Evolutionary conservation across 2,113 vertebrate genomes (phyloP).

Genomic region (Petrocephalus microphthalmus): DNA sequence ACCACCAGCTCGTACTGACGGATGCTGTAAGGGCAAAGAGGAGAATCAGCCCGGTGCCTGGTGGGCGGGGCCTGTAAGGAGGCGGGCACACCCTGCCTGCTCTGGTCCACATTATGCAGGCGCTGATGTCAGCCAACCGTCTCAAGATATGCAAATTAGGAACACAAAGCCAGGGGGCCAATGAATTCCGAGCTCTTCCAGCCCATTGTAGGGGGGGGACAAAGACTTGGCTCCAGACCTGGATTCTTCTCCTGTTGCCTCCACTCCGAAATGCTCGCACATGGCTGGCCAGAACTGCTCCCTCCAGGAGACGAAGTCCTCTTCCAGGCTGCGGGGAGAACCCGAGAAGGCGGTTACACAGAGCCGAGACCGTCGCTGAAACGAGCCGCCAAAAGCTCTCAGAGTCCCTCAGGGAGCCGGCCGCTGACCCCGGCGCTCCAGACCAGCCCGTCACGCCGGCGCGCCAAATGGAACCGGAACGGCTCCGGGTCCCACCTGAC

Average conservation of each 20-base stretch:
- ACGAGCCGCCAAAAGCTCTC: background rate
- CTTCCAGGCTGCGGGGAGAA: slow-evolving; percentile 68
- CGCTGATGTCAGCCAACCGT: background rate
- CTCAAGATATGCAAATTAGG: slow-evolving; percentile 12
- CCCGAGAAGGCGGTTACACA: background rate
- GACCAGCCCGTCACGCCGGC: background rate
- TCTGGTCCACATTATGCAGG: background rate
- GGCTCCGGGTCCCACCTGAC: background rate
- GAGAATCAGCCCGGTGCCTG: background rate
- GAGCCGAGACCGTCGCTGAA: background rate
- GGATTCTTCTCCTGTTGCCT: slow-evolving; percentile 91
- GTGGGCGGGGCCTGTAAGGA: background rate
- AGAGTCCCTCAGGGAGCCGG: background rate
- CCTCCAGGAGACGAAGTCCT: slow-evolving; percentile 94
- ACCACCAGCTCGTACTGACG: slow-evolving; percentile 90
- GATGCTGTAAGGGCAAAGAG: slow-evolving; percentile 61
- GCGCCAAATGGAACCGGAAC: background rate
- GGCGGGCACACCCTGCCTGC: background rate
- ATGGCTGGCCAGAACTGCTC: slow-evolving; percentile 98
- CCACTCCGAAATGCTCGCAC: slow-evolving; percentile 93
- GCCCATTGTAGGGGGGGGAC: background rate
- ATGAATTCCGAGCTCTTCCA: background rate
- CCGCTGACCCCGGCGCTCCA: background rate
- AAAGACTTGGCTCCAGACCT: slow-evolving; percentile 60
- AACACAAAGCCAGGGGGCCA: background rate